Conservation (phyloP, 35 echinoderm and acorn worm genomes). For the Apostichopus japonicus region DNA sequence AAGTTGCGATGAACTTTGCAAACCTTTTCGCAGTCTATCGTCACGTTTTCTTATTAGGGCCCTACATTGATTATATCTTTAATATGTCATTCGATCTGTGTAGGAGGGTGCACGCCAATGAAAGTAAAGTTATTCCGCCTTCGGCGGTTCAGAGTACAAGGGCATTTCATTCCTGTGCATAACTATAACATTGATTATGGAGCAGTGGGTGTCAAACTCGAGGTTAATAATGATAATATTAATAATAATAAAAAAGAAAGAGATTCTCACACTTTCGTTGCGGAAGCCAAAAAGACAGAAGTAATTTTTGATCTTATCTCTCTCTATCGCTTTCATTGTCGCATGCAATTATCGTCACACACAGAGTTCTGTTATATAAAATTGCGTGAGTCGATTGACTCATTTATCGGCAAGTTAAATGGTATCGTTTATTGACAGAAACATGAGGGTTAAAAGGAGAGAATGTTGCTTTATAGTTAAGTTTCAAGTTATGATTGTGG, state of each 20-base stretch:
- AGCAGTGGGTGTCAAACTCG: not conserved
- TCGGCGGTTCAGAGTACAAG: not conserved
- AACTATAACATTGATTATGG: not conserved
- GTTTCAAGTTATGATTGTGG: too few species aligned
- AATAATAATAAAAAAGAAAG: too few species aligned
- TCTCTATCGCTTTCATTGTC: not conserved
- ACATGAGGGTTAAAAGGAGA: not conserved
- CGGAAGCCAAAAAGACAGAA: not conserved
- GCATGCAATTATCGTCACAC: not conserved
- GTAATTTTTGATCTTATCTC: not conserved
- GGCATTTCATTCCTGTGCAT: not conserved
- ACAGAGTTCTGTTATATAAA: not conserved
- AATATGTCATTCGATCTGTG: not conserved
- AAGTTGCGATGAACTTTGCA: too few species aligned
- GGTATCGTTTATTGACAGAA: not conserved
- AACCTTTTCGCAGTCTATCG: too few species aligned
- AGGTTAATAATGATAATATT: not conserved
- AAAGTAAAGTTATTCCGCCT: not conserved
- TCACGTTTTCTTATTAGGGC: too few species aligned
- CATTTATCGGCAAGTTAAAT: not conserved
- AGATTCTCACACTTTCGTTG: not conserved
- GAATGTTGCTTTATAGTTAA: not conserved
- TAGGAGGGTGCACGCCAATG: not conserved
- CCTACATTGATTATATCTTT: too few species aligned
- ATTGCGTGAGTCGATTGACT: not conserved